phyloP scores from a whole-genome alignment of 2,888 invertebrate species.

The Latrodectus hesperus region DNA sequence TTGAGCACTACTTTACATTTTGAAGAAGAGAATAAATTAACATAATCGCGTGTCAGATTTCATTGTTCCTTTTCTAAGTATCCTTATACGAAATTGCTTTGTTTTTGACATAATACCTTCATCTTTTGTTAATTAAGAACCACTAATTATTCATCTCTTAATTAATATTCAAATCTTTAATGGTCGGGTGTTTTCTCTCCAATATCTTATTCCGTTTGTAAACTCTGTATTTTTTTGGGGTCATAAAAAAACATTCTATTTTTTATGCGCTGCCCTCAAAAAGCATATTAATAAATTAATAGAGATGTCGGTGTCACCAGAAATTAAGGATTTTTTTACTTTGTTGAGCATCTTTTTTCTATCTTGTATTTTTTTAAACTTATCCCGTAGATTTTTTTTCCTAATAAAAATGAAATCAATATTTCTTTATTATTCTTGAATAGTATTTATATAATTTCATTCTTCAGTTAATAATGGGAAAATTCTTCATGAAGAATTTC shows the following conservation, averaged over 20 bases:
- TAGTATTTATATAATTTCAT: too few relatives aligned
- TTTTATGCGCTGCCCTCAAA: background rate
- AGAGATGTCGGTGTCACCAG: background rate
- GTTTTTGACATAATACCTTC: conserved; percentile 2
- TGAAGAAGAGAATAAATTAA: background rate
- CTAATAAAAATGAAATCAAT: too few relatives aligned
- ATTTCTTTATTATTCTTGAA: too few relatives aligned
- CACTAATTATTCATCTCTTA: conserved; percentile 3
- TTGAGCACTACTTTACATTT: too few relatives aligned
- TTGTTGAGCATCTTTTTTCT: background rate
- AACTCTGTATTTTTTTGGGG: background rate
- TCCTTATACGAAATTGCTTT: background rate
- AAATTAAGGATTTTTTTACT: background rate
- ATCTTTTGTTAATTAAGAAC: background rate
- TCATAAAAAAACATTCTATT: background rate
- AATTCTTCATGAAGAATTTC: too few relatives aligned
- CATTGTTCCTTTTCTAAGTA: background rate
- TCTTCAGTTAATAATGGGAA: too few relatives aligned
- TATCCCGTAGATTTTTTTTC: too few relatives aligned
- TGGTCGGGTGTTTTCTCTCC: background rate
- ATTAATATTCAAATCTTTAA: background rate
- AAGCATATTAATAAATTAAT: conserved; percentile 3
- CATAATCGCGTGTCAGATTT: conserved; percentile 5
- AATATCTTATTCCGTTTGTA: background rate
- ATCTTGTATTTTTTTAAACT: background rate